phyloP scores from a whole-genome alignment of 1,140 invertebrate genomes.

The Drosophila sucinea region DNA sequence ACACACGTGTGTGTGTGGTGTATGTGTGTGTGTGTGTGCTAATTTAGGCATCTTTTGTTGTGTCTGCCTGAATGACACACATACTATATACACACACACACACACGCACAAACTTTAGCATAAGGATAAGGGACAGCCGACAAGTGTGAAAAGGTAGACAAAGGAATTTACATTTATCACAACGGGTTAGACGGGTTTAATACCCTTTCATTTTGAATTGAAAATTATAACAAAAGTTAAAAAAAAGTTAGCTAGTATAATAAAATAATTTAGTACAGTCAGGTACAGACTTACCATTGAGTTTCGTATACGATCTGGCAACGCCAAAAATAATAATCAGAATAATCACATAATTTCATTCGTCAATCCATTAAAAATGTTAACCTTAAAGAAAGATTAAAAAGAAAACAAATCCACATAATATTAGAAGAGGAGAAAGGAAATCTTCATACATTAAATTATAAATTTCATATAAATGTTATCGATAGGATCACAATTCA shows the following conservation, averaged over 20 bases:
- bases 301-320: no score
- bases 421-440: no score
- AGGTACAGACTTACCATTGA: no score
- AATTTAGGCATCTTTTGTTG: constrained; percentile 73
- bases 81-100: constrained; percentile 23
- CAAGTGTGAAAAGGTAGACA: constrained; percentile 10
- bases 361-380: no score
- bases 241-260: not conserved
- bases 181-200: constrained; percentile 1
- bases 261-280: no score
- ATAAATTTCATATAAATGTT: no score
- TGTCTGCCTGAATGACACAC: constrained; percentile 53
- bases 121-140: constrained; percentile 1
- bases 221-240: not conserved
- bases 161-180: not conserved
- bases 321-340: no score
- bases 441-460: no score
- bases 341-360: no score
- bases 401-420: no score
- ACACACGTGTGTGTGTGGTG: constrained; percentile 20
- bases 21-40: constrained; percentile 58
- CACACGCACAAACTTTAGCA: not conserved
- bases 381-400: no score
- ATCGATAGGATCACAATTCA: no score
- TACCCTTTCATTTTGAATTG: not conserved